Conservation (phyloP, 2,888 invertebrate genomes). For the Tetragonula carbonaria region DNA sequence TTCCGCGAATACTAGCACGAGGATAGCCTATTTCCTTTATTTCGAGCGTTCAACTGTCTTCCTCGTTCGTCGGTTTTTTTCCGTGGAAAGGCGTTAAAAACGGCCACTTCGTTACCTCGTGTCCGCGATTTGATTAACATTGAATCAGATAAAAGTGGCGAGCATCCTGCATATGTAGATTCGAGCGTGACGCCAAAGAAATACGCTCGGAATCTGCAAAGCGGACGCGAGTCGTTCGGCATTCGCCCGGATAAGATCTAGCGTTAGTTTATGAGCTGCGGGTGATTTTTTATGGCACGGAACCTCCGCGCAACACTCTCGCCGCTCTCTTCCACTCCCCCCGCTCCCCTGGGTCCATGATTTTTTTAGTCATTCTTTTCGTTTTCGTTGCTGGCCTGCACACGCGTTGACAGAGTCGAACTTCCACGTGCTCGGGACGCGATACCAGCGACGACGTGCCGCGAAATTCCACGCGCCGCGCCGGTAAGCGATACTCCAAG, state of each 20-base stretch:
- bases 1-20: background rate
- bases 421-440: constrained; percentile 54
- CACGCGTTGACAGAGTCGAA: constrained; percentile 71
- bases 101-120: constrained; percentile 35
- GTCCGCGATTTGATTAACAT: constrained; percentile 59
- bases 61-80: background rate
- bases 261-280: constrained; percentile 83
- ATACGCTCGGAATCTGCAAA: constrained; percentile 69
- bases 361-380: constrained; percentile 54
- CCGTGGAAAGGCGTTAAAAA: constrained; percentile 14
- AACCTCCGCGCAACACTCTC: constrained; percentile 62
- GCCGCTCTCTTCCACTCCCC: no score
- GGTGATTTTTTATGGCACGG: constrained; percentile 82
- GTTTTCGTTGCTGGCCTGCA: constrained; percentile 47
- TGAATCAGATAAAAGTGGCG: constrained; percentile 55
- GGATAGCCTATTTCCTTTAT: background rate
- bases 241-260: constrained; percentile 81
- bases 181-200: constrained; percentile 69
- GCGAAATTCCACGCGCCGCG: constrained; percentile 64
- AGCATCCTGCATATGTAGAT: constrained; percentile 55
- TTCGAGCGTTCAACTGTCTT: background rate
- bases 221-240: constrained; percentile 75
- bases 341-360: constrained; percentile 20
- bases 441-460: constrained; percentile 16
- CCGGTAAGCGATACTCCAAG: constrained; percentile 62